Evolutionary conservation across 2,113 vertebrate genomes (phyloP), one percentile per base, ranked within the genome.

Genomic region (Bujurquina vittata): DNA sequence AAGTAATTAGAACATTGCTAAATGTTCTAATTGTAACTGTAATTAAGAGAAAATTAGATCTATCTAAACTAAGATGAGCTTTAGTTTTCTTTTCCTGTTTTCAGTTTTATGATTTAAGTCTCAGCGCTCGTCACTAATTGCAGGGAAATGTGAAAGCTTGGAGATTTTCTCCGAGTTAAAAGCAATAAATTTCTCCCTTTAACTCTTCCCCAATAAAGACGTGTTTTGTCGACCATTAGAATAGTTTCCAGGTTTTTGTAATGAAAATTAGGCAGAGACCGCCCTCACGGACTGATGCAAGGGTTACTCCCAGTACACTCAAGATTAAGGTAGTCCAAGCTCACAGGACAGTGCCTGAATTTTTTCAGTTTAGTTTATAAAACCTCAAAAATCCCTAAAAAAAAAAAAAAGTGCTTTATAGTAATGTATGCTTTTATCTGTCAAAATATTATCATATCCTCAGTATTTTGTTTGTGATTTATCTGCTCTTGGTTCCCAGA

Each of bases 271-370:
- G 35, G 35, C 35, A 9, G 35, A 37, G 35, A 37, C 35, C 29
- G 29, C 29, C 29, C 29, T n/a, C n/a, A n/a, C n/a, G n/a, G n/a
- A n/a, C n/a, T n/a, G n/a, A n/a, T n/a, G n/a, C n/a, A n/a, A n/a
- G 33, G 33, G 33, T 33, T 33, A 6, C 33, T 33, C 6, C 33
- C 26, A 0, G 43, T 37, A 43, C 1, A 65, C 37, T 67, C 23
- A 3, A 46, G 17, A 23, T 46, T 46, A 67, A 7, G 22, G 3
- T 46, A 17, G 26, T 3, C 8, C 0, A 67, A 18, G 63, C 0
- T 67, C 1, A 1, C 23, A 4, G 0, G 22, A 65, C 31, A 31
- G 31, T 31, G 4, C 31, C 31, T 31, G 5, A 5, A 31, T 31
- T 31, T 31, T 31, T 31, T 31, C 31, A 31, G 31, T 3, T 67